Evolutionary conservation across 2,113 vertebrate species (phyloP).

Genomic region (Orthonyx spaldingii): DNA sequence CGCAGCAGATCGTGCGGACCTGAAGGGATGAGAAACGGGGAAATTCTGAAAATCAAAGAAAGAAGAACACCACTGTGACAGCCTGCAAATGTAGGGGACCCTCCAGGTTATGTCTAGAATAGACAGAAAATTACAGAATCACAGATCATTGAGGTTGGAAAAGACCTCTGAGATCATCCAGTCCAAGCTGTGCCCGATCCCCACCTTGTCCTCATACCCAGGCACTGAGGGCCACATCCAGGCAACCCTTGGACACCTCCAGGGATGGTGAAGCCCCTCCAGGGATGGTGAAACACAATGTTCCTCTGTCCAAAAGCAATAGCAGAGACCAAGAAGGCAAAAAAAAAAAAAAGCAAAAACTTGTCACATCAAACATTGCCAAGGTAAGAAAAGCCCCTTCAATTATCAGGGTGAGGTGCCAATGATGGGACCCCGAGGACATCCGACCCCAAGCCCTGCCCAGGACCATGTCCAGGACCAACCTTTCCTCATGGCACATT

Average conservation of each 20-base stretch:
- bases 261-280: background rate
- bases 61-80: background rate
- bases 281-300: fast-evolving
- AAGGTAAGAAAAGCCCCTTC: background rate
- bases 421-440: background rate
- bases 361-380: background rate
- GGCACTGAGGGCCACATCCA: fast-evolving
- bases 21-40: background rate
- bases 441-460: background rate
- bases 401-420: background rate
- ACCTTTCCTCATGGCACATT: fast-evolving
- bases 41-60: background rate
- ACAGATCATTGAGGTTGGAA: background rate
- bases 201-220: fast-evolving
- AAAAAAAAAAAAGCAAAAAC: background rate
- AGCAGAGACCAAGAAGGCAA: background rate
- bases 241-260: background rate
- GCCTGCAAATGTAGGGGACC: background rate
- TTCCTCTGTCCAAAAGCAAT: background rate
- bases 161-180: background rate
- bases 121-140: background rate
- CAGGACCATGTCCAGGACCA: background rate
- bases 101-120: background rate
- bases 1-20: fast-evolving
- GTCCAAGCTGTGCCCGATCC: background rate